Evolutionary conservation across 2,113 vertebrate species (phyloP).

Genomic region (Zosterops lateralis): DNA sequence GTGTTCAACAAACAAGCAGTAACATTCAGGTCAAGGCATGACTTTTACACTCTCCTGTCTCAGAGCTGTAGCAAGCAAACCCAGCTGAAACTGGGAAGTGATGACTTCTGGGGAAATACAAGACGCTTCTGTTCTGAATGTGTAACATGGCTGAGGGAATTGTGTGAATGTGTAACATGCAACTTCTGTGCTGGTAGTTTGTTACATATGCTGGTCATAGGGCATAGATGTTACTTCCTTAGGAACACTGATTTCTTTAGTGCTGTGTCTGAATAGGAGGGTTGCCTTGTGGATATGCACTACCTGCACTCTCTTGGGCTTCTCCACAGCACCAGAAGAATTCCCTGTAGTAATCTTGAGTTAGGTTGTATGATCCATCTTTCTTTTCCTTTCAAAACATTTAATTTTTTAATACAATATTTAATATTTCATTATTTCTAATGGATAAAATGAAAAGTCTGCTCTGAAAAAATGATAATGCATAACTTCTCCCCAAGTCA

Average conservation of each 20-base stretch:
- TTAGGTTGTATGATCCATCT: background rate
- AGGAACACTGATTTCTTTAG: background rate
- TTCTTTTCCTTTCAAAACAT: constrained; percentile 30
- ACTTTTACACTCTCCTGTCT: background rate
- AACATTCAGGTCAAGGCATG: background rate
- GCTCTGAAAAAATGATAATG: background rate
- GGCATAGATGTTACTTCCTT: background rate
- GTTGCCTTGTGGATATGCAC: background rate
- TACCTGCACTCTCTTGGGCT: background rate
- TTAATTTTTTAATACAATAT: constrained; percentile 1
- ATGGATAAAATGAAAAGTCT: constrained; percentile 27
- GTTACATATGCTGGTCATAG: background rate
- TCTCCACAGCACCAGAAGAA: background rate
- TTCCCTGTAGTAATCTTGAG: background rate
- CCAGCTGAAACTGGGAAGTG: background rate
- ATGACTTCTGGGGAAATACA: background rate
- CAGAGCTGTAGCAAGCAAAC: background rate
- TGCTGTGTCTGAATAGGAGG: background rate
- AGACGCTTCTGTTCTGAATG: background rate
- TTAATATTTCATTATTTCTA: constrained; percentile 65
- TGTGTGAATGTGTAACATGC: background rate
- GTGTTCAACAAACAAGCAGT: background rate
- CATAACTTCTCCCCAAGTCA: background rate
- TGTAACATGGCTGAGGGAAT: background rate
- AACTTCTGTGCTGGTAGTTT: background rate